Evolutionary conservation across 1,140 invertebrate species (phyloP), one percentile per base, ranked within the genome.

Genomic region (Andrena cerasifolii): DNA sequence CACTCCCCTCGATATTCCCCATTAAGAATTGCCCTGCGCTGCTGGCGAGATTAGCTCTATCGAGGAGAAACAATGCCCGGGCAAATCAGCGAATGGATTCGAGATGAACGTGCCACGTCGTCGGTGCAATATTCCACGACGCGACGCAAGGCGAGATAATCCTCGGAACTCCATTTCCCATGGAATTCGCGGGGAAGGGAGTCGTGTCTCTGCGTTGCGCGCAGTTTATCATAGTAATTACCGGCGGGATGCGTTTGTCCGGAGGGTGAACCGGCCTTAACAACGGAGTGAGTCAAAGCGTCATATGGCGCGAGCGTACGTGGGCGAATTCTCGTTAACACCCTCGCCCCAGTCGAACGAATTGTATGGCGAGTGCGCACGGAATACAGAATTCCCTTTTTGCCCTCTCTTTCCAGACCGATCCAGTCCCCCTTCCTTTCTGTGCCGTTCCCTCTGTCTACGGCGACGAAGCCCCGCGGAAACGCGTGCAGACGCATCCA

Each of bases 181-280:
- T 40, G 77, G 70, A 82, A 79, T 82, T 83, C 72, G 76, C 59
- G 61, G 49, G 65, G 61, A 49, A 36, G 63, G 61, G 73, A 70
- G 24, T 45, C 81, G 75, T 45, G 75, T 79, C 82, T 79, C 72
- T 59, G n/a, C 47, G 24, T 36, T 73, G 78, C 51, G 40, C 66
- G 80, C 54, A 84, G 88, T 90, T 90, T 89, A 90, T 91, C 84
- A 87, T 87, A 83, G 80, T 90, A 90, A 91, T 90, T 89, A 88
- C 88, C 76, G 68, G 70, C 72, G 80, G 79, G 84, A 83, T 79
- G 79, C 74, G 76, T 85, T 83, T 78, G 67, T 80, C 62, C 76
- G 68, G 67, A 85, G 86, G 86, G 87, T 86, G 79, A 78, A 80
- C 62, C 61, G 53, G 54, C 74, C 71, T 83, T 73, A 84, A 83